These are phyloP conservation scores for Dicerorhinus sumatrensis DNA, from an alignment of 2,113 vertebrate genomes.

Conservation along the genomic window DNA sequence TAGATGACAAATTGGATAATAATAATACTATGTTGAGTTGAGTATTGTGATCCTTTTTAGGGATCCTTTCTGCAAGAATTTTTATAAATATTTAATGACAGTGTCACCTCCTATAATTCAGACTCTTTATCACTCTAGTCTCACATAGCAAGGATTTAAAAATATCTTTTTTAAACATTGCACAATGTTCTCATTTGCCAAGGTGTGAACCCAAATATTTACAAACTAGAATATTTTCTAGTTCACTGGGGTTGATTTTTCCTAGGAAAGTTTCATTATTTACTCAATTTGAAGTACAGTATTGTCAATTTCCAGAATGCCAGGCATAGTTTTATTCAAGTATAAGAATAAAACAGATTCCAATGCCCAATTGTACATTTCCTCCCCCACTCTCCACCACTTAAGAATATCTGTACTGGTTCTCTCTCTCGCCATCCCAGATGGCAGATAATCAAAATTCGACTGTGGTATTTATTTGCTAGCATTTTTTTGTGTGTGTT, in stretches of 20 bases:
- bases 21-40: background rate
- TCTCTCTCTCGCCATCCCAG: background rate
- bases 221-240: slow-evolving; percentile 36
- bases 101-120: background rate
- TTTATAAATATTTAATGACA: slow-evolving; percentile 27
- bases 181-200: background rate
- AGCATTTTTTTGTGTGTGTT: background rate
- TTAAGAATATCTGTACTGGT: background rate
- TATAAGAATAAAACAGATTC: slow-evolving; percentile 39
- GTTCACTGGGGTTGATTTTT: slow-evolving; percentile 13
- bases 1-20: background rate
- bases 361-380: background rate
- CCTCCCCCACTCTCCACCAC: background rate
- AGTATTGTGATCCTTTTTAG: background rate
- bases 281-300: slow-evolving; percentile 13
- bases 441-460: background rate
- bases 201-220: slow-evolving; percentile 26
- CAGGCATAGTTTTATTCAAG: slow-evolving; percentile 38
- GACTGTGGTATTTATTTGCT: background rate
- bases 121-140: background rate
- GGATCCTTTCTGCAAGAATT: background rate
- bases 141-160: slow-evolving; percentile 2
- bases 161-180: slow-evolving; percentile 19
- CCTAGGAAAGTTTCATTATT: slow-evolving; percentile 2
- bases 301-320: background rate